phyloP scores from a whole-genome alignment of 2,888 invertebrate species.

The Aspidiotus rigidus region DNA sequence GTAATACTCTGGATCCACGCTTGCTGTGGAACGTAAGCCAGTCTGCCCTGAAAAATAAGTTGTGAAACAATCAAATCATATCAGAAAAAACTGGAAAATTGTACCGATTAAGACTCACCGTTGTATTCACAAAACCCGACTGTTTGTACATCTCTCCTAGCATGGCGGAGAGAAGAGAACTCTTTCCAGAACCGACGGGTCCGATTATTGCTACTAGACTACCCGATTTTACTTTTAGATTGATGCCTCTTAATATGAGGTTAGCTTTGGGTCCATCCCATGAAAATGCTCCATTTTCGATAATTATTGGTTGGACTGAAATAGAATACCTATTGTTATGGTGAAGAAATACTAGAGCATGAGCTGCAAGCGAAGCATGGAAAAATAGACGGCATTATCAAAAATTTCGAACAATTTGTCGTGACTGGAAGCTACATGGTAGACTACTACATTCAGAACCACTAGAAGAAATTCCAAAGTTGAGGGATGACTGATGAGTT shows the following conservation, averaged over 20 bases:
- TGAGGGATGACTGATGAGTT: no score
- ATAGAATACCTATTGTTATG: no score
- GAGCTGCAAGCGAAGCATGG: no score
- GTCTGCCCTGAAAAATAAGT: conserved; percentile 44
- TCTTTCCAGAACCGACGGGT: conserved; percentile 79
- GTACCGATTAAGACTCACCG: conserved; percentile 40
- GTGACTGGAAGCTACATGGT: no score
- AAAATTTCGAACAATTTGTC: no score
- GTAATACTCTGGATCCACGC: conserved; percentile 98
- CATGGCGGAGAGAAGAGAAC: conserved; percentile 76
- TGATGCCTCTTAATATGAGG: conserved; percentile 63
- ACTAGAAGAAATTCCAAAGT: no score
- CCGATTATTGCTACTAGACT: conserved; percentile 77
- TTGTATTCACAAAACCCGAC: conserved; percentile 67
- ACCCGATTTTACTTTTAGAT: conserved; percentile 57
- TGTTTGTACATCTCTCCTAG: conserved; percentile 84
- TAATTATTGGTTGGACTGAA: conserved; percentile 63
- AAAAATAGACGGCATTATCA: no score
- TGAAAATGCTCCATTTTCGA: conserved; percentile 77
- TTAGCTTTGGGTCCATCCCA: conserved; percentile 61
- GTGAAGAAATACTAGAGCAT: no score
- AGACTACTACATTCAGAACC: no score
- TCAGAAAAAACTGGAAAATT: no score
- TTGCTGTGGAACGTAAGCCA: conserved; percentile 86
- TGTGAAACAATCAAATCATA: neutral